Evolutionary conservation across 2,888 invertebrate species (phyloP).

Genomic region (Torymus texanus): DNA sequence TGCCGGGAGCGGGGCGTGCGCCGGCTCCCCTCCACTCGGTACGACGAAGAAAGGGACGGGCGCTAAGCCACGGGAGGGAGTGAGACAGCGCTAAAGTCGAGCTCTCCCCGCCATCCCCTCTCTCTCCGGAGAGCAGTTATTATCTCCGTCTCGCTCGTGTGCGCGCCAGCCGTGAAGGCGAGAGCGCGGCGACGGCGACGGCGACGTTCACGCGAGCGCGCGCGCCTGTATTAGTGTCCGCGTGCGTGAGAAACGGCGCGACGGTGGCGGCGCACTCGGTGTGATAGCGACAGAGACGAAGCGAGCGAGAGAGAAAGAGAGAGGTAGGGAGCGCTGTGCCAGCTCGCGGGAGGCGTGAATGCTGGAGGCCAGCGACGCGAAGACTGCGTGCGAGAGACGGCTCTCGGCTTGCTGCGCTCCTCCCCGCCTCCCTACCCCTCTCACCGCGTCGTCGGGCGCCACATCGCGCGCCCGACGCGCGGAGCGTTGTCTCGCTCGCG

Average conservation of each 20-base stretch:
- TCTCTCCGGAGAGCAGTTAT: background rate
- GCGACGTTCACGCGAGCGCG: constrained; percentile 24
- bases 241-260: background rate
- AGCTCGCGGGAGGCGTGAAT: constrained; percentile 74
- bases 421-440: background rate
- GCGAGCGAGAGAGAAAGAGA: too few species aligned
- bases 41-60: background rate
- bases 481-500: constrained; percentile 26
- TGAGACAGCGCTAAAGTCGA: constrained; percentile 1
- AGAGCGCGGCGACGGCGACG: constrained; percentile 67
- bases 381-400: constrained; percentile 73
- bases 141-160: background rate
- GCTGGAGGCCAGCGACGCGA: constrained; percentile 73
- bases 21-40: background rate
- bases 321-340: too few species aligned
- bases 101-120: background rate
- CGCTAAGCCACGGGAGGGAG: background rate
- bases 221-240: too few species aligned
- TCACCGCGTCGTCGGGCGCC: constrained; percentile 6
- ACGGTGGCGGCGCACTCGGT: constrained; percentile 59
- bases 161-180: constrained; percentile 65
- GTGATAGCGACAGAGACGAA: too few species aligned
- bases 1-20: constrained; percentile 59
- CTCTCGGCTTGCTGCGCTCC: constrained; percentile 58
- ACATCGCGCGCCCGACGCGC: background rate